Evolutionary conservation across 2,888 invertebrate genomes (phyloP).

Genomic region (Leptinotarsa rubiginosa): DNA sequence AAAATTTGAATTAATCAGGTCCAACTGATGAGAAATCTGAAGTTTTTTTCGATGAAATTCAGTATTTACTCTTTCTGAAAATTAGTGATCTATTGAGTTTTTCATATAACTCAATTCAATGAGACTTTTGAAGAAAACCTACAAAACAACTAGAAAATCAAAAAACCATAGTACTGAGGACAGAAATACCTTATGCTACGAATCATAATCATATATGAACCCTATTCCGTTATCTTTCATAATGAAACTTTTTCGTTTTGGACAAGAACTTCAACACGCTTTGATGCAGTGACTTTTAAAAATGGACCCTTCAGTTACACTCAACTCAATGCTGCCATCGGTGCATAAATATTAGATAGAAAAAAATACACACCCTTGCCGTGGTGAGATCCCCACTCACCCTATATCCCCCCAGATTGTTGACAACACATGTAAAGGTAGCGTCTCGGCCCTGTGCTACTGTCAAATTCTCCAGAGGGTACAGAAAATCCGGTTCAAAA

Average conservation of each 20-base stretch:
- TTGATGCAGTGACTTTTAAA: slow-evolving; percentile 42
- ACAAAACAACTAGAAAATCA: too few species aligned
- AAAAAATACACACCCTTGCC: slow-evolving; percentile 83
- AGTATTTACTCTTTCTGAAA: too few species aligned
- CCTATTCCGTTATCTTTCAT: background rate
- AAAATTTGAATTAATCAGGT: too few species aligned
- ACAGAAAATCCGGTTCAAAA: slow-evolving; percentile 84
- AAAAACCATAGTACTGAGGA: background rate
- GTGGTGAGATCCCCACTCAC: slow-evolving; percentile 91
- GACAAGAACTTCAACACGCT: background rate
- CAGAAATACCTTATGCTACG: background rate
- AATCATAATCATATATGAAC: background rate
- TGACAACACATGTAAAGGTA: slow-evolving; percentile 86
- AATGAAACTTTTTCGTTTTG: slow-evolving; percentile 6
- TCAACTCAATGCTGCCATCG: slow-evolving; percentile 55
- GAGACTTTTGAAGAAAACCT: too few species aligned
- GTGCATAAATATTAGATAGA: slow-evolving; percentile 58
- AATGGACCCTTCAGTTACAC: slow-evolving; percentile 51
- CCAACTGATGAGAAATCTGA: too few species aligned
- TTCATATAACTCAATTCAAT: too few species aligned
- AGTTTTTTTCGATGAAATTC: too few species aligned
- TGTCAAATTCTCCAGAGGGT: slow-evolving; percentile 85
- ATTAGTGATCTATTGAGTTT: too few species aligned
- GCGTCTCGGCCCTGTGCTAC: slow-evolving; percentile 86
- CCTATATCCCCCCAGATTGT: slow-evolving; percentile 85